phyloP scores from a whole-genome alignment of 2,888 invertebrate species.

The Neuroscelio doddi region DNA sequence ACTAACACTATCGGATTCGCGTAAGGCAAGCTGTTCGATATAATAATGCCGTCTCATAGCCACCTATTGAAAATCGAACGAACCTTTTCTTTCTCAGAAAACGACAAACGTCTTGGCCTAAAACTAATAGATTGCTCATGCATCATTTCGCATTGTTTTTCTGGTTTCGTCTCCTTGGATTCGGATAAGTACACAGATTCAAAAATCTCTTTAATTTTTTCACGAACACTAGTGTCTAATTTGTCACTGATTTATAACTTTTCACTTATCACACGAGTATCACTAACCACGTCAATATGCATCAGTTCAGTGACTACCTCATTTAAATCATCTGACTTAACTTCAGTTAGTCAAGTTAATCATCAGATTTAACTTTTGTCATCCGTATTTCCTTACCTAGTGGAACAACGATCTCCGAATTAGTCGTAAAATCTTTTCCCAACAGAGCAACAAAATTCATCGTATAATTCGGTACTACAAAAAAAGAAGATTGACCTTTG shows the following conservation, averaged over 20 bases:
- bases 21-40: constrained; percentile 4
- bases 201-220: constrained; percentile 8
- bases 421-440: constrained; percentile 17
- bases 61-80: constrained; percentile 7
- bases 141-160: constrained; percentile 10
- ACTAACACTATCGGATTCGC: constrained; percentile 16
- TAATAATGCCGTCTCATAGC: constrained; percentile 1
- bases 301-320: background rate
- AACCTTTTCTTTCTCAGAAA: constrained; percentile 18
- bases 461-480: constrained; percentile 17
- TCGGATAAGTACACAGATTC: background rate
- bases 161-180: background rate
- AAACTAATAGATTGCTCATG: constrained; percentile 27
- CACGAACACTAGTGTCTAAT: background rate
- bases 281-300: no score
- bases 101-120: constrained; percentile 14
- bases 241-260: no score
- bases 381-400: no score
- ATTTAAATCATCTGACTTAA: no score
- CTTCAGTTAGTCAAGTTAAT: no score
- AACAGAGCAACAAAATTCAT: constrained; percentile 12
- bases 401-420: background rate
- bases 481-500: constrained; percentile 2
- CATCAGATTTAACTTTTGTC: no score
- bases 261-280: no score